These are phyloP conservation scores for Furnarius figulus DNA, from an alignment of 2,113 vertebrate species.

Conservation along the genomic window DNA sequence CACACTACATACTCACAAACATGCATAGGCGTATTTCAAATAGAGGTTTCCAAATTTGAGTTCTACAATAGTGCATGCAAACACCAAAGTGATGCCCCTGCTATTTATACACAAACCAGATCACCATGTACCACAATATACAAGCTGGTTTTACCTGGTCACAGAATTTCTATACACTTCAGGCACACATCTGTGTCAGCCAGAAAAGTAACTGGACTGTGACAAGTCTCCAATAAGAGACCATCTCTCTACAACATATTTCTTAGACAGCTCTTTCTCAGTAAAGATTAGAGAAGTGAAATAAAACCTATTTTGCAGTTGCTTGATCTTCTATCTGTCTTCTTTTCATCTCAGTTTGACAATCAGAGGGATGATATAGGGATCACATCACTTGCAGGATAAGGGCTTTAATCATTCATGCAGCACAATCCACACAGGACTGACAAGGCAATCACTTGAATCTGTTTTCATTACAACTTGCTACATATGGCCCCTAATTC, in stretches of 20 bases:
- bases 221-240: background rate
- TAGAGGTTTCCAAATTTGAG: background rate
- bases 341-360: background rate
- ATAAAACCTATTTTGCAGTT: background rate
- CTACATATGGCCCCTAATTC: background rate
- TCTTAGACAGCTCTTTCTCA: background rate
- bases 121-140: background rate
- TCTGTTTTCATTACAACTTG: background rate
- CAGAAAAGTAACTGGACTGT: background rate
- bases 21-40: background rate
- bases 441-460: background rate
- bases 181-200: background rate
- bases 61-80: background rate
- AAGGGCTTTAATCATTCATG: background rate
- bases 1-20: background rate
- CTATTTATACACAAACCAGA: background rate
- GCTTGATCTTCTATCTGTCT: background rate
- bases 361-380: background rate
- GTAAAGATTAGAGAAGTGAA: background rate
- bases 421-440: background rate
- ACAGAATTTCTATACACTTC: background rate
- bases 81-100: background rate
- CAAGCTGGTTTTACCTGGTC: background rate
- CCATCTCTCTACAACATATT: background rate
- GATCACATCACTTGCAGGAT: background rate